phyloP scores from a whole-genome alignment of 2,113 vertebrate species.

The Sinocyclocheilus anophthalmus region DNA sequence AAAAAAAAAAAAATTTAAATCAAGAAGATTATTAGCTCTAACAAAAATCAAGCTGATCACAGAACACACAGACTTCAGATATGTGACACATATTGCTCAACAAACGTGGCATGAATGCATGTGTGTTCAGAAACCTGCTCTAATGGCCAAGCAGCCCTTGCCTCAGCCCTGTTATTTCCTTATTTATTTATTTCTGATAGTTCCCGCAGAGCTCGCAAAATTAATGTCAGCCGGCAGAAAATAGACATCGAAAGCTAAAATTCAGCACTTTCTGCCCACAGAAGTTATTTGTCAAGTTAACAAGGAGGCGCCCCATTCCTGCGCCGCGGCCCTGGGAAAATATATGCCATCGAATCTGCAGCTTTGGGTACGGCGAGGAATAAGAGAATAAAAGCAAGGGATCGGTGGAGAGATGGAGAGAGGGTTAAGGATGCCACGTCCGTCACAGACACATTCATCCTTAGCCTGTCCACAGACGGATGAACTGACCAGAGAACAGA shows the following conservation, averaged over 20 bases:
- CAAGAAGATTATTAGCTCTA: too few relatives aligned
- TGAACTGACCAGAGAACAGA: constrained; percentile 46
- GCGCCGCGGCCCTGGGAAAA: constrained; percentile 73
- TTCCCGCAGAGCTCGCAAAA: constrained; percentile 94
- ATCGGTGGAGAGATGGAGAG: constrained; percentile 35
- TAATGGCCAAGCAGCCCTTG: constrained; percentile 4
- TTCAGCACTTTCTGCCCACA: constrained; percentile 95
- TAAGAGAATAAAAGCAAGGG: constrained; percentile 40
- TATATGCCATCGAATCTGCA: constrained; percentile 90
- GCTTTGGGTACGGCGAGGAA: constrained; percentile 69
- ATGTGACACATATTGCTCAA: constrained; percentile 23
- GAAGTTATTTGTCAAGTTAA: constrained; percentile 99
- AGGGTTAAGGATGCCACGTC: constrained; percentile 54
- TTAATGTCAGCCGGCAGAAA: constrained; percentile 98
- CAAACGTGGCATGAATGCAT: constrained; percentile 39
- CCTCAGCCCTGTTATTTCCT: constrained; percentile 55
- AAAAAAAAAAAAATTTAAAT: too few relatives aligned
- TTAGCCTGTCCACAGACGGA: constrained; percentile 25
- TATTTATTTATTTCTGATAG: constrained; percentile 88
- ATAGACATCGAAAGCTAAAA: constrained; percentile 96
- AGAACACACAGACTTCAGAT: too few relatives aligned
- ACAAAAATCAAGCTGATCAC: too few relatives aligned
- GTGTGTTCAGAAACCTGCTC: constrained; percentile 38
- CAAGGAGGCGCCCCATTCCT: constrained; percentile 95
- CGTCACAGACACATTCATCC: constrained; percentile 57